phyloP scores from a whole-genome alignment of 2,888 invertebrate species.

The Megamerina dolium region DNA sequence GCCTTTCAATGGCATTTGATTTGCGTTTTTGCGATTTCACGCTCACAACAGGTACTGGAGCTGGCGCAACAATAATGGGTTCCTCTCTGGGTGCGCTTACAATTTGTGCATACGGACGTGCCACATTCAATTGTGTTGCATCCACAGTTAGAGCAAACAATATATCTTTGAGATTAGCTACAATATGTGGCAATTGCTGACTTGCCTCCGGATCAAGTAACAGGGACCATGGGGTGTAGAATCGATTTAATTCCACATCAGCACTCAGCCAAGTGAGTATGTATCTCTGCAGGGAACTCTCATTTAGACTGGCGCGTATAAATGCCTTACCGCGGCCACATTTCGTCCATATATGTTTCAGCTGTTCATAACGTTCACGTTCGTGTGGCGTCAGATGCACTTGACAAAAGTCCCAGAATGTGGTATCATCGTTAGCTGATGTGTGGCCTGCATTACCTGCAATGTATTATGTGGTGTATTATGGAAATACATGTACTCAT shows the following conservation, averaged over 20 bases:
- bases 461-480: too few relatives aligned
- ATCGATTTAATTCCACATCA: constrained; percentile 56
- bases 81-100: constrained; percentile 45
- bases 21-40: constrained; percentile 26
- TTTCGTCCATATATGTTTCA: constrained; percentile 64
- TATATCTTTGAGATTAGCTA: constrained; percentile 81
- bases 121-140: constrained; percentile 69
- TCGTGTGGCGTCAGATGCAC: constrained; percentile 81
- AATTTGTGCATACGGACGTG: background rate
- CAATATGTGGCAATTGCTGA: constrained; percentile 74
- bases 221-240: constrained; percentile 84
- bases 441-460: constrained; percentile 6
- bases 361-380: constrained; percentile 72
- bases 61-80: constrained; percentile 65
- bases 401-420: constrained; percentile 74
- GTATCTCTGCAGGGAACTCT: constrained; percentile 79
- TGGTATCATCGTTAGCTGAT: constrained; percentile 38
- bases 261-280: constrained; percentile 69
- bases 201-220: constrained; percentile 73
- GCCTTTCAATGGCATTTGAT: constrained; percentile 33
- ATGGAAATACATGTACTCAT: background rate
- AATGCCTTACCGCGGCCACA: constrained; percentile 62
- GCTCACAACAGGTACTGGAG: constrained; percentile 51
- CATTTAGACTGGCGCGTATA: constrained; percentile 84
- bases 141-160: constrained; percentile 90